Evolutionary conservation across 2,113 vertebrate genomes (phyloP), one percentile per base, ranked within the genome.

Genomic region (Ailurus styani): DNA sequence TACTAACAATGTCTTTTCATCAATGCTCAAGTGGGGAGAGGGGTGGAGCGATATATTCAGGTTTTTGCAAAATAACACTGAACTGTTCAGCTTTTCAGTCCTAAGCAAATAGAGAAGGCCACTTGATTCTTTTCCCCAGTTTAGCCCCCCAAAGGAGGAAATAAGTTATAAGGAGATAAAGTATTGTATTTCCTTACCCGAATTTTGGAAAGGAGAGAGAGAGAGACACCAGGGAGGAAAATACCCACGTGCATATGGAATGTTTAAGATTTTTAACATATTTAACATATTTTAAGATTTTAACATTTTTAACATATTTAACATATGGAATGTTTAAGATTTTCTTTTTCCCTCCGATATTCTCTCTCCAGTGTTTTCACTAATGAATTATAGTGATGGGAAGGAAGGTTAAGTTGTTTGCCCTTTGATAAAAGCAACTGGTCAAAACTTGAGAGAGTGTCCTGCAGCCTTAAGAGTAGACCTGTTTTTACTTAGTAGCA

Each of bases 181-280:
- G 31, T 64, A 31, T 79, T 82, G 1, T 68, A 45, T 97, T 55
- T 57, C 18, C 11, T 68, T 95, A 75, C 8, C 64, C 85, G 50
- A 96, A 87, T 85, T 90, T 87, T 95, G 21, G 83, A 75, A 94
- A 93, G 57, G 57, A 77, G 5, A 57, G 60, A 81, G 20, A 88
- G 47, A 54, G 85, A 87, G 21, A 45, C 83, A 21, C 20, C 18
- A 81, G 54, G 27, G 81, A 87, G 18, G 45, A 90, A 84, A 77
- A 88, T 87, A 31, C 17, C 0, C 31, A 13, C 85, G 70, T 34
- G 85, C 81, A 77, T 75, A 13, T 54, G 47, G 81, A 66, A 45
- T 57, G 50, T 84, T 96, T 31, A 57, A 84, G 81, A 20, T 86
- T 83, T 52, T 94, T n/a, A n/a, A n/a, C n/a, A n/a, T n/a, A n/a